Base-by-base conservation (phyloP, 2,888 invertebrate species). In the Chaitophorus viminalis region DNA sequence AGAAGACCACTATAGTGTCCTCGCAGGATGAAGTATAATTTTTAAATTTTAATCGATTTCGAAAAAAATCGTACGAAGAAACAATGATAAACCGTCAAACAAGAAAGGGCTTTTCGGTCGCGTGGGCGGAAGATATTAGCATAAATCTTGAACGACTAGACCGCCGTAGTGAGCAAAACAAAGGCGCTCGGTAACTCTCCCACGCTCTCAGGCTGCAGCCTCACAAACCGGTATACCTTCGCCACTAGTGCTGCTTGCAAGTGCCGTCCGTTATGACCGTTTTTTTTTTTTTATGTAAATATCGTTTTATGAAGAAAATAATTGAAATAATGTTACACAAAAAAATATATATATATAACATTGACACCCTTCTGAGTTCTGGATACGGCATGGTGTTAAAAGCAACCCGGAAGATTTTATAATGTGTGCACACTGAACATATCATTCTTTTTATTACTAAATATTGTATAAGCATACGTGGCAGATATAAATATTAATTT, bases 261-360 rank as follows among this genome's bases (percentile, higher is more conserved):
- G 79, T 81, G 87, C 79, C 87, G 87, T 77, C 86, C 87, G 79
- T 81, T 87, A 87, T 52, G 86, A 86, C 77, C 86, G 86, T 77
- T 86, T 77, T 65, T 46, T 86, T 82, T 74, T 25, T 39, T 39
- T 9, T 33, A n/a, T 14, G 46, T 78, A 70, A 29, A 25, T 81
- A 17, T 65, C 18, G 46, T 11, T 46, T 46, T 25, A 46, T 29
- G 9, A 6, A 33, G 65, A 36, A 39, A 18, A 46, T 72, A 70
- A 82, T 65, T 9, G 36, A 79, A 79, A 79, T 82, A 74, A 74
- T 72, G 82, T 82, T 82, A 72, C 54, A 54, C 17, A 79, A 74
- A 74, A 36, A 52, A 79, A n/a, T n/a, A n/a, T 11, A 54, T 25
- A 1, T 18, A 79, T 60, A 79, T 14, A 79, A 79, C 79, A 79